Evolutionary conservation across 2,888 invertebrate genomes (phyloP).

Genomic region (Parnassius apollo): DNA sequence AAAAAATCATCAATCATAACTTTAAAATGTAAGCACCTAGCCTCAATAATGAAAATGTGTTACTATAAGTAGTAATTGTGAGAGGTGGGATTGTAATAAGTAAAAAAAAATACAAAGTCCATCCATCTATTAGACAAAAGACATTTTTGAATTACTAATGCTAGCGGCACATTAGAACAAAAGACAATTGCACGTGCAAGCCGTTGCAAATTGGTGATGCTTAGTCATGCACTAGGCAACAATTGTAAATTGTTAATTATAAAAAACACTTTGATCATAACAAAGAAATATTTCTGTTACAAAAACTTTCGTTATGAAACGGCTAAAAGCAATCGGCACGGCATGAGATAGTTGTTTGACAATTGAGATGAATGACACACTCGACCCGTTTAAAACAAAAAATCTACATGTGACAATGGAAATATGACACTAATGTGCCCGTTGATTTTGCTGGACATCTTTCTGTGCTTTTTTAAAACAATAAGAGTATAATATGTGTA

Average conservation of each 20-base stretch:
- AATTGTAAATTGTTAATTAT: conserved; percentile 24
- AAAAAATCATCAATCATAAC: no score
- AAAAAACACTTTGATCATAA: neutral
- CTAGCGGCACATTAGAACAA: conserved; percentile 33
- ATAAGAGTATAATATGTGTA: no score
- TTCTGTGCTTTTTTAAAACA: neutral
- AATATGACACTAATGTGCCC: conserved; percentile 60
- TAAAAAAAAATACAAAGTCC: conserved; percentile 26
- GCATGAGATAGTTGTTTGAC: conserved; percentile 54
- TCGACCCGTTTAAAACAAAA: conserved; percentile 53
- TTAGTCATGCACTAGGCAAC: conserved; percentile 27
- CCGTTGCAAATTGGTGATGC: conserved; percentile 28
- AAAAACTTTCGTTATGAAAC: conserved; percentile 26
- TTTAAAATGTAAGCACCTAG: no score
- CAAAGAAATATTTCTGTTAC: conserved; percentile 8
- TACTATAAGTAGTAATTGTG: no score
- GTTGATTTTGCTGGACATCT: conserved; percentile 43
- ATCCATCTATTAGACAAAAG: conserved; percentile 30
- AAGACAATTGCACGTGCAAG: conserved; percentile 51
- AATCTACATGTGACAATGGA: conserved; percentile 56
- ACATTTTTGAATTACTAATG: conserved; percentile 30
- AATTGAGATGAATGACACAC: conserved; percentile 67
- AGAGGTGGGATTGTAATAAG: no score
- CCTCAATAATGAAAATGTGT: no score
- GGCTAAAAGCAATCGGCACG: conserved; percentile 42